Conservation (phyloP, 2,113 vertebrate genomes). For the Crotophaga sulcirostris region DNA sequence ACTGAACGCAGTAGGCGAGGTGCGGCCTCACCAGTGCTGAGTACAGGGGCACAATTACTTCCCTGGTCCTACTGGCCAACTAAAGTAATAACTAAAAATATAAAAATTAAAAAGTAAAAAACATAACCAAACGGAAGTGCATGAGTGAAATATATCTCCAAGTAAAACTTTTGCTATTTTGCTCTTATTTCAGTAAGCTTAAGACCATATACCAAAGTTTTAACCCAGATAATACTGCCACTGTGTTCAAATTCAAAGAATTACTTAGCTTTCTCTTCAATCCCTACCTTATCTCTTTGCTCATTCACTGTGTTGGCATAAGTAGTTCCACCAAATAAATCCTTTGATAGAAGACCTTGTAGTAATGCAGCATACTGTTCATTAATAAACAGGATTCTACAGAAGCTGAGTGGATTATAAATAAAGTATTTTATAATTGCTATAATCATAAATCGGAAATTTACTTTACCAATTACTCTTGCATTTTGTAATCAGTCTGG, state of each 20-base stretch:
- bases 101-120: background rate
- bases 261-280: background rate
- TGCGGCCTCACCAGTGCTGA: too few relatives aligned
- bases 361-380: background rate
- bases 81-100: background rate
- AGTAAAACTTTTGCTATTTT: background rate
- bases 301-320: background rate
- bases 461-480: background rate
- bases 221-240: background rate
- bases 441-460: conserved; percentile 2
- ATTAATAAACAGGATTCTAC: background rate
- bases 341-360: background rate
- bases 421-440: background rate
- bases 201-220: background rate
- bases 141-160: background rate
- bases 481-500: background rate
- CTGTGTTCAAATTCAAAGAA: background rate
- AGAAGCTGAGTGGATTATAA: background rate
- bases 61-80: too few relatives aligned
- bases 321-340: background rate
- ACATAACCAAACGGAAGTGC: background rate
- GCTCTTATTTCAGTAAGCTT: background rate
- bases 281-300: background rate
- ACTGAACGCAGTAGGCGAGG: too few relatives aligned
- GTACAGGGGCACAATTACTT: too few relatives aligned